Base-by-base conservation (phyloP, 2,113 vertebrate genomes). In the Rhinolophus sinicus region DNA sequence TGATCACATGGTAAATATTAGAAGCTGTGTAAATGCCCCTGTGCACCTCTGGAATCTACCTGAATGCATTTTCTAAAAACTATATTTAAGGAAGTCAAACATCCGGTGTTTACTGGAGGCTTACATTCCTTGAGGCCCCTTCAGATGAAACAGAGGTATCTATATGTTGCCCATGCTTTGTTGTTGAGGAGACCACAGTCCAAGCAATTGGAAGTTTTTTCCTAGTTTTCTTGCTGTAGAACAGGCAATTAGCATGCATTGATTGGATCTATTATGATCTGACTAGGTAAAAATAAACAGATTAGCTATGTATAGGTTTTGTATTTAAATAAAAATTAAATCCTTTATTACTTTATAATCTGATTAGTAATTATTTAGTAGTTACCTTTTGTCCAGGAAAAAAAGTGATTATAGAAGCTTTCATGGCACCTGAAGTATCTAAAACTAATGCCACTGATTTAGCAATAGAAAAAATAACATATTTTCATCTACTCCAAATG, bases 241-340 rank as follows among this genome's bases (percentile, higher is more conserved):
- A 81, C 12, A 86, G 35, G 1, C 14, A 85, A 77, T 83, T 83
- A 44, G 6, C 40, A 91, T 14, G 85, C 88, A 93, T 21, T 75
- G 64, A 60, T 38, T 62, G 11, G 44, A 84, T 76, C 21, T 7
- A 35, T 50, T 56, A 6, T 38, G 44, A 50, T 81, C 47, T 70
- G 33, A 95, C 84, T 44, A 9, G 33, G 3, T 60, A 94, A 64
- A 76, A 84, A 83, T 35, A 84, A 94, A 82, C 5, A 72, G n/a
- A 10, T 73, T 85, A 15, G 12, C 8, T 65, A 21, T 54, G 33
- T 60, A 83, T 62, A 81, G 47, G 28, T 14, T 90, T 76, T 69
- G 22, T 44, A 60, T 78, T 93, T 67, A 93, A 83, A 52, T 95
- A 13, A 92, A 2, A 89, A 94, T 60, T 91, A 64, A 94, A 47